Evolutionary conservation across 2,113 vertebrate genomes (phyloP), one percentile per base, ranked within the genome.

Genomic region (Calidris pygmaea): DNA sequence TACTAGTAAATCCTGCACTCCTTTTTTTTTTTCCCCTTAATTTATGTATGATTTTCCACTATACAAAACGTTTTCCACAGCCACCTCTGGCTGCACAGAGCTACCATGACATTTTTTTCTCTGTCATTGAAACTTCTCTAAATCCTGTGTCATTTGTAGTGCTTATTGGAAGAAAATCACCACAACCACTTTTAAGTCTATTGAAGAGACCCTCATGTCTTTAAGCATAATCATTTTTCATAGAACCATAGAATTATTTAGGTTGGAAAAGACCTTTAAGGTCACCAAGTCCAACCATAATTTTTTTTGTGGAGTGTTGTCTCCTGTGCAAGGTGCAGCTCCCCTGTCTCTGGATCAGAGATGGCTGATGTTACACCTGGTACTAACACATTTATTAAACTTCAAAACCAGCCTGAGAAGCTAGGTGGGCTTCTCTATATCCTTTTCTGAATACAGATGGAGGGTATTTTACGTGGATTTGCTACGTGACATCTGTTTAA

Each of bases 241-340:
- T 18, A 4, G 20, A 52, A 45, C 18, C 35, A 18, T 29, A 12
- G 35, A 39, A 63, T 63, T 27, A 27, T 63, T 29, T 29, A 41
- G 62, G 27, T 65, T 65, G 62, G 37, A 62, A 37, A 62, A 37
- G 21, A 45, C 12, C 17, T 45, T n/a, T 39, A n/a, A 43, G 20
- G 24, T 45, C 20, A 20, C n/a, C 0, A 2, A 58, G 14, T 48
- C 37, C 56, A 65, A 17, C 27, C 14, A 6, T 21, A 21, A 29
- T 21, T 81, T 94, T 78, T 63, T 52, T n/a, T 13, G 6, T 32
- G n/a, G 45, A n/a, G 27, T 5, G 10, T 65, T n/a, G 35, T 6
- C 59, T 47, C 34, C 70, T 53, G 53, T 14, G 41, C 77, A 43
- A 81, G 21, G 52, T 32, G 6, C 17, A 30, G 20, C 3, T 90